Conservation (phyloP, 2,888 invertebrate genomes). For the Caenorhabditis sp. region DNA sequence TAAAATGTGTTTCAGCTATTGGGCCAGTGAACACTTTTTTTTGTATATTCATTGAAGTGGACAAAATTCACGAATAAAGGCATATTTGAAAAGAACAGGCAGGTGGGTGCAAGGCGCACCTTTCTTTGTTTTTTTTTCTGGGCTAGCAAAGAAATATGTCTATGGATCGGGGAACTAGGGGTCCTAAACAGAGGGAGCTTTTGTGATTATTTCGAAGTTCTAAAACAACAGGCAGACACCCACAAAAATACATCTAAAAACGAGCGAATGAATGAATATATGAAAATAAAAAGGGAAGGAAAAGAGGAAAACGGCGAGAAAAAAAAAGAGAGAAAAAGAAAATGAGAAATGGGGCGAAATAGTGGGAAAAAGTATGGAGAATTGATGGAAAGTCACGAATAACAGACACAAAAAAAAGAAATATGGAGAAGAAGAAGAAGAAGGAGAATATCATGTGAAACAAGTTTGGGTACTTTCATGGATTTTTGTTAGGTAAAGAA, state of each 20-base stretch:
- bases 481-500: background rate
- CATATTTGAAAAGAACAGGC: no score
- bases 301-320: background rate
- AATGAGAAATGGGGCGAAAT: conserved; percentile 8
- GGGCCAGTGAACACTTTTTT: no score
- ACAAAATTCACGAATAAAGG: no score
- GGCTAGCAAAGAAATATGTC: no score
- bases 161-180: no score
- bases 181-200: no score
- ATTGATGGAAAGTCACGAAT: conserved; percentile 19
- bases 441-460: conserved; percentile 12
- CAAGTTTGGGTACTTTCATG: background rate
- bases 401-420: conserved; percentile 10
- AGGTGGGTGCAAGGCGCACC: no score
- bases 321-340: conserved; percentile 5
- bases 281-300: conserved; percentile 8
- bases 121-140: no score
- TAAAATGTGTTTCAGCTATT: no score
- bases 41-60: no score
- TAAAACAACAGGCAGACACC: background rate
- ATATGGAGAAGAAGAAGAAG: conserved; percentile 7
- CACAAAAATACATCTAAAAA: background rate
- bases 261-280: conserved; percentile 5
- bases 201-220: background rate
- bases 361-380: conserved; percentile 21